These are phyloP conservation scores for Aurelia coerulea DNA, from an alignment of 30 jellyfish, hydroid and myxozoan species.

Conservation along the genomic window DNA sequence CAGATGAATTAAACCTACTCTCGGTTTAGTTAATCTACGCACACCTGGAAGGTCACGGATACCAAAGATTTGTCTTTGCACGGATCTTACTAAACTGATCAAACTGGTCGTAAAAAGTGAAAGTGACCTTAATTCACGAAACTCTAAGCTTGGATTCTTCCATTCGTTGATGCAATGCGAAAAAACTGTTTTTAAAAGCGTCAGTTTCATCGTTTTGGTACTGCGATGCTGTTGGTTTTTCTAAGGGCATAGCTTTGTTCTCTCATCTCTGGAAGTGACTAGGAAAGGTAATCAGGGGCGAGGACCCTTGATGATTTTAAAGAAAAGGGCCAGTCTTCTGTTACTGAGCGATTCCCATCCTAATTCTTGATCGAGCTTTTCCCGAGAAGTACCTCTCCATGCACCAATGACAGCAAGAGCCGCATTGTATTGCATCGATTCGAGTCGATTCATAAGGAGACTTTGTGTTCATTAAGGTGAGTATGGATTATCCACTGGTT, in stretches of 20 bases:
- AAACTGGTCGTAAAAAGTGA: slow-evolving; percentile 36
- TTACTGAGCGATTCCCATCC: slow-evolving; percentile 66
- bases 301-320: slow-evolving; percentile 28
- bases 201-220: slow-evolving; percentile 43
- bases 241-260: too few species aligned
- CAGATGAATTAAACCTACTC: too few species aligned
- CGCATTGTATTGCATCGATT: slow-evolving; percentile 9
- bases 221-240: too few species aligned
- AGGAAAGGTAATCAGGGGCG: slow-evolving; percentile 39
- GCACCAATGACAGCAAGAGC: slow-evolving; percentile 58
- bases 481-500: too few species aligned
- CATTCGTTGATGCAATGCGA: slow-evolving; percentile 47
- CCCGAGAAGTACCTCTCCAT: slow-evolving; percentile 54
- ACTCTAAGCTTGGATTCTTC: slow-evolving; percentile 45
- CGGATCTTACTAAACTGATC: slow-evolving; percentile 43
- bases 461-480: too few species aligned
- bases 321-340: slow-evolving; percentile 6
- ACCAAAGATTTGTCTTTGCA: slow-evolving; percentile 30
- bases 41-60: slow-evolving; percentile 23
- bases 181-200: slow-evolving; percentile 29
- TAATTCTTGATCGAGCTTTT: slow-evolving; percentile 29
- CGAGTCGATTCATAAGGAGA: too few species aligned
- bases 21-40: too few species aligned
- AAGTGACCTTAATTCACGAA: slow-evolving; percentile 27
- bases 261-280: not conserved